Evolutionary conservation across 2,888 invertebrate genomes (phyloP), one percentile per base, ranked within the genome.

Genomic region (Parasteatoda lunata): DNA sequence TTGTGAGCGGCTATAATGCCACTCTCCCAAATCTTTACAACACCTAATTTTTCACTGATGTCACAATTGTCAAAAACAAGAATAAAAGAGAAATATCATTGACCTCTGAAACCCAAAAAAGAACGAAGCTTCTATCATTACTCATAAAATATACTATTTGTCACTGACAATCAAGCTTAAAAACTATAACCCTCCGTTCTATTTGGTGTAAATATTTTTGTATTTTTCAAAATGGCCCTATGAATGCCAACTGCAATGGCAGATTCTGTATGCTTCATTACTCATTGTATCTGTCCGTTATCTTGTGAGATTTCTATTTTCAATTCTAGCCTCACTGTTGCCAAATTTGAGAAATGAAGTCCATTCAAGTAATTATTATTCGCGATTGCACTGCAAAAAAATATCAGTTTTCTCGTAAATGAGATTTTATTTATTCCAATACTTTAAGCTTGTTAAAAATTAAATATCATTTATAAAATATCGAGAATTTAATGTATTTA

Each of bases 111-210:
- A 75, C 66, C 75, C 75, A 45, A 80, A 81, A 68, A 75, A 75
- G 73, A 81, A 69, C 68, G 75, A 81, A 59, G 73, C 81, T 47
- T 75, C 49, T 59, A 75, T 68, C 81, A 81, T 81, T 75, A 59
- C 81, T 75, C 65, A 68, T 69, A 75, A 66, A 81, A 81, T 81
- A 59, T 66, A 75, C 59, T 73, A 81, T 81, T 81, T 81, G 81
- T 75, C 81, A 81, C 69, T 81, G 68, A 66, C 81, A 78, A 68
- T 45, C 48, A 51, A 73, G 80, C 49, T 72, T n/a, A 59, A 79
- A 68, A 59, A 79, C 48, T n/a, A 30, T 5, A 59, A 80, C 72
- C 66, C 80, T 73, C 52, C 54, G 66, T 52, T 72, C 72, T 13
- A 51, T 30, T 47, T 6, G 52, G 66, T 52, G 51, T 66, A 68